Evolutionary conservation across 2,888 invertebrate genomes (phyloP).

Genomic region (Acronicta alni): DNA sequence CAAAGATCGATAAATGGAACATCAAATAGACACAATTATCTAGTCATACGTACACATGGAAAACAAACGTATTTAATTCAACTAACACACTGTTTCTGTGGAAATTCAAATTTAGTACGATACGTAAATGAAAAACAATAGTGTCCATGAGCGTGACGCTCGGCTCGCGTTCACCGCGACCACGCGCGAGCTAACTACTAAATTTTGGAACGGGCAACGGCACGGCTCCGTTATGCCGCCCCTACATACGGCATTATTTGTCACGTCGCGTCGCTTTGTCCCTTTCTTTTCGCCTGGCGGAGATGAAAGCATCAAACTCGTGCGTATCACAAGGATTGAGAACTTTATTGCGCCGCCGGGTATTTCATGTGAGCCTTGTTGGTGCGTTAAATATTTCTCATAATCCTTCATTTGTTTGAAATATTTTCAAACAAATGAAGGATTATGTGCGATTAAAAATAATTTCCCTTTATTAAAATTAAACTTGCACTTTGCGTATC

Average conservation of each 20-base stretch:
- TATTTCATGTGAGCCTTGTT: conserved; percentile 59
- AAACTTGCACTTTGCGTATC: conserved; percentile 72
- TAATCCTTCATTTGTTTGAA: too few relatives aligned
- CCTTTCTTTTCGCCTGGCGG: conserved; percentile 56
- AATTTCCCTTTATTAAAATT: too few relatives aligned
- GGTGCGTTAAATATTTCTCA: conserved; percentile 63
- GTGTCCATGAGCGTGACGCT: conserved; percentile 71
- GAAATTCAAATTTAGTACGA: conserved; percentile 68
- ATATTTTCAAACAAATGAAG: conserved; percentile 65
- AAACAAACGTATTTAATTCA: conserved; percentile 55
- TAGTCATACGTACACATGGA: conserved; percentile 60
- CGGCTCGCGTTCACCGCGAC: conserved; percentile 76
- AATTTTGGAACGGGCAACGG: conserved; percentile 74
- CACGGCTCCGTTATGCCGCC: conserved; percentile 63
- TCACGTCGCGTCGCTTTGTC: conserved; percentile 54
- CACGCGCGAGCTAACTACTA: conserved; percentile 80
- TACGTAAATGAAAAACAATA: conserved; percentile 78
- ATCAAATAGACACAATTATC: conserved; percentile 59
- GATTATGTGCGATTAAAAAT: conserved; percentile 77
- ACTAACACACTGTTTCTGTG: conserved; percentile 68
- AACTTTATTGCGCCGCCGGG: conserved; percentile 70
- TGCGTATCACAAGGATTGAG: conserved; percentile 54
- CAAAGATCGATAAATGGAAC: conserved; percentile 65
- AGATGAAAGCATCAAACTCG: conserved; percentile 58
- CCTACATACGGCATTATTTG: conserved; percentile 49